Evolutionary conservation across 2,113 vertebrate genomes (phyloP).

Genomic region (Ranitomeya imitator): DNA sequence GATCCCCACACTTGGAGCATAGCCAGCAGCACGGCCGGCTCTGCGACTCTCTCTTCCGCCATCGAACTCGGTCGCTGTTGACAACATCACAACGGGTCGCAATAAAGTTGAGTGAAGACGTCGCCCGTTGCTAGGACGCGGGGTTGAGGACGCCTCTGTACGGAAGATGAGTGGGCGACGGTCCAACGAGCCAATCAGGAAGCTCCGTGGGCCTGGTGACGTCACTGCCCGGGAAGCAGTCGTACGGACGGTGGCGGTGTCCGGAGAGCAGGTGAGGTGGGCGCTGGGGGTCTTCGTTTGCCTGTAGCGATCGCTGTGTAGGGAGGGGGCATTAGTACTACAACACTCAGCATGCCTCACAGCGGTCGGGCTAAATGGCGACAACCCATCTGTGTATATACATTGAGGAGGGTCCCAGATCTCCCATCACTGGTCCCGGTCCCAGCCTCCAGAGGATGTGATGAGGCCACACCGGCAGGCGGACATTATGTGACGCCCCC

Average conservation of each 20-base stretch:
- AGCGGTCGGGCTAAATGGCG: no score
- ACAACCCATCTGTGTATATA: no score
- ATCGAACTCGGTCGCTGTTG: background rate
- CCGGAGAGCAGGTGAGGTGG: slow-evolving; percentile 6
- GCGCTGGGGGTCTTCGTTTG: background rate
- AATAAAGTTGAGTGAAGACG: slow-evolving; percentile 20
- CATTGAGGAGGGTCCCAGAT: no score
- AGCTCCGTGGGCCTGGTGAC: background rate
- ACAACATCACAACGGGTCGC: background rate
- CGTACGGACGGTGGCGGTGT: slow-evolving; percentile 8
- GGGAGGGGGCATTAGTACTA: background rate
- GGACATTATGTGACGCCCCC: no score
- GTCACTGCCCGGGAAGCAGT: slow-evolving; percentile 43
- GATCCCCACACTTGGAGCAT: no score
- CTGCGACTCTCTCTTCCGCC: background rate
- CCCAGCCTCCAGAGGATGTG: no score
- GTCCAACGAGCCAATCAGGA: background rate
- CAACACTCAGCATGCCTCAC: background rate
- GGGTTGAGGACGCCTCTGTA: slow-evolving; percentile 18
- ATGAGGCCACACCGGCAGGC: no score
- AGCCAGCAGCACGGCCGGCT: no score
- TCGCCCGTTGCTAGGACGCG: slow-evolving; percentile 29
- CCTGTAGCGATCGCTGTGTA: background rate
- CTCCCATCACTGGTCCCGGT: no score
- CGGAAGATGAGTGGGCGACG: slow-evolving; percentile 21